Evolutionary conservation across 2,888 invertebrate species (phyloP).

Genomic region (Caprella mutica): DNA sequence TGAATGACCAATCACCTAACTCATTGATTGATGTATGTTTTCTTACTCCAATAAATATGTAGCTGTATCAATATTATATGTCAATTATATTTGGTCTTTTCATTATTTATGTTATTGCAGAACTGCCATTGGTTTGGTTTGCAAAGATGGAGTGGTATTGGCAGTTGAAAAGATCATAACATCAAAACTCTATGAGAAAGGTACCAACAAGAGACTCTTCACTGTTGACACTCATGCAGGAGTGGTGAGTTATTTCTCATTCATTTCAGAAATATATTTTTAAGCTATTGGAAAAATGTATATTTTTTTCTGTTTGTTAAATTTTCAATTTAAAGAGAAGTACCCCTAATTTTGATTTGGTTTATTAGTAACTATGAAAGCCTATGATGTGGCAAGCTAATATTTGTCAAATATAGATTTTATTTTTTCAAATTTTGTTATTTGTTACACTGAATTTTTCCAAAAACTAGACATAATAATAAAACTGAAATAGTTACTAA

Average conservation of each 20-base stretch:
- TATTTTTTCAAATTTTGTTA: too few relatives aligned
- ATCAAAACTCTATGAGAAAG: slow-evolving; percentile 82
- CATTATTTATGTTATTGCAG: slow-evolving; percentile 40
- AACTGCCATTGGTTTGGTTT: slow-evolving; percentile 85
- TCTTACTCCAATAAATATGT: neutral
- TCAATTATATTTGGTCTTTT: neutral
- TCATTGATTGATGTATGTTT: neutral
- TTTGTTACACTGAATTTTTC: too few relatives aligned
- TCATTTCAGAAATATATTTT: neutral
- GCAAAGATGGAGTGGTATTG: slow-evolving; percentile 92
- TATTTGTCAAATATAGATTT: too few relatives aligned
- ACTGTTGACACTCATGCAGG: slow-evolving; percentile 90
- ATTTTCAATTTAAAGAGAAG: too few relatives aligned
- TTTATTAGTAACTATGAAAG: too few relatives aligned
- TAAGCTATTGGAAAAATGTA: neutral
- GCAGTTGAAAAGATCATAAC: slow-evolving; percentile 94
- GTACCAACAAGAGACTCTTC: slow-evolving; percentile 82
- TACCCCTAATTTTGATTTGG: too few relatives aligned
- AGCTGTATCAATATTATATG: neutral
- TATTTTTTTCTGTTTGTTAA: neutral
- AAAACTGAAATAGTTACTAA: too few relatives aligned
- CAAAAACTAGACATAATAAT: too few relatives aligned
- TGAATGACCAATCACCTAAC: too few relatives aligned
- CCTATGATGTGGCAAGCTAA: too few relatives aligned
- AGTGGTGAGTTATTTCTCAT: slow-evolving; percentile 47